Conservation (phyloP, 64 coral and sea anemone species). For the Hydrozoanthus tunicans region DNA sequence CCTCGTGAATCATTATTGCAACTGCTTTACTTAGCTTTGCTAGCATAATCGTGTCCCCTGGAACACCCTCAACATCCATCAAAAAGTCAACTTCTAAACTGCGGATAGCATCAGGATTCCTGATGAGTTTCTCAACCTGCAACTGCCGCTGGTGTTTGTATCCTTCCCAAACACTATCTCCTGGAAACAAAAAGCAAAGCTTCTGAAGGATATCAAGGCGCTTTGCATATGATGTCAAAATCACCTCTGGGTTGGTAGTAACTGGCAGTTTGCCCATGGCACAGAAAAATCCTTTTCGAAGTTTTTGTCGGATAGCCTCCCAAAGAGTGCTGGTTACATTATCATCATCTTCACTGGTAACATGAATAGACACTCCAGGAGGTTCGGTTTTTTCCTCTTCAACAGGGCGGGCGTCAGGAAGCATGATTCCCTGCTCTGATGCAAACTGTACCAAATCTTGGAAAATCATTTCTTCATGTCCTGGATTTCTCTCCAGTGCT, state of each 20-base stretch:
- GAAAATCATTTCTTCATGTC: conserved; percentile 82
- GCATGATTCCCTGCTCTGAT: conserved; percentile 79
- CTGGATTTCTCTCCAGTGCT: conserved; percentile 87
- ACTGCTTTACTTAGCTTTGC: conserved; percentile 74
- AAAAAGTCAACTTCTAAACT: conserved; percentile 63
- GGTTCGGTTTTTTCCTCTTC: conserved; percentile 1
- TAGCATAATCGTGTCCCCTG: conserved; percentile 69
- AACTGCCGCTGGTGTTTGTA: conserved; percentile 65
- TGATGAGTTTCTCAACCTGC: conserved; percentile 65
- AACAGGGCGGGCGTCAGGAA: conserved; percentile 56
- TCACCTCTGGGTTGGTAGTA: conserved; percentile 15
- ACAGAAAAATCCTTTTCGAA: conserved; percentile 66
- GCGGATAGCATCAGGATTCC: conserved; percentile 40
- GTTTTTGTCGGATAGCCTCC: conserved; percentile 71
- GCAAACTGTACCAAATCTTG: conserved; percentile 91
- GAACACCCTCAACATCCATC: conserved; percentile 37
- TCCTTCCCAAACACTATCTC: conserved; percentile 70
- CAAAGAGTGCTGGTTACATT: conserved; percentile 67
- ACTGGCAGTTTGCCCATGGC: conserved; percentile 62
- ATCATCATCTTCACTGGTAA: conserved; percentile 33
- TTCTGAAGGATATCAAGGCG: conserved; percentile 59
- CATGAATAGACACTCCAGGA: conserved; percentile 11
- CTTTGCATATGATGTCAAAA: conserved; percentile 35
- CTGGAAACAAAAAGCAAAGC: conserved; percentile 78
- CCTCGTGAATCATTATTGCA: conserved; percentile 85